Conservation (phyloP, 2,113 vertebrate genomes). For the Saguinus imperator region DNA sequence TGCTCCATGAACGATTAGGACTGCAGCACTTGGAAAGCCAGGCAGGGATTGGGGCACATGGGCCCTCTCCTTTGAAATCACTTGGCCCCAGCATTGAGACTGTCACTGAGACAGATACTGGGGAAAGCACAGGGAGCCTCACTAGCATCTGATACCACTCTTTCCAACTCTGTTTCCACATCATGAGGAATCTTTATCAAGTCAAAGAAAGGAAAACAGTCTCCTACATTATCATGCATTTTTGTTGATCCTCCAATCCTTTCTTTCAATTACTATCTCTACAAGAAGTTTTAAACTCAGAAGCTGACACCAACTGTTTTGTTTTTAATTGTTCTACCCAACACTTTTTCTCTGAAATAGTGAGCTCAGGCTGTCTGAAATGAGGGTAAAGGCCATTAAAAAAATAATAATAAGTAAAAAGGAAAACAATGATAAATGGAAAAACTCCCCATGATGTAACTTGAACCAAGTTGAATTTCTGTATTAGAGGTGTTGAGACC, state of each 20-base stretch:
- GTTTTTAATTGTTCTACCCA: conserved; percentile 21
- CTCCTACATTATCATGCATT: background rate
- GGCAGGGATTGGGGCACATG: background rate
- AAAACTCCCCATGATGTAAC: background rate
- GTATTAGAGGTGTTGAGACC: background rate
- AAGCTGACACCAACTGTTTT: background rate
- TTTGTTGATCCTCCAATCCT: background rate
- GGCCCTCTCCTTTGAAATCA: background rate
- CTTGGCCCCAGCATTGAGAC: background rate
- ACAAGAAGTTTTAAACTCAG: conserved; percentile 30
- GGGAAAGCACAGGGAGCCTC: background rate
- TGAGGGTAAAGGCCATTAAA: background rate
- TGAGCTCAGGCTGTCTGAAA: conserved; percentile 8
- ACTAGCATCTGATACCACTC: background rate
- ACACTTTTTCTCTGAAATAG: background rate
- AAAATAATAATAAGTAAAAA: background rate
- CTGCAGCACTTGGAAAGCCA: background rate
- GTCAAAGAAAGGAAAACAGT: background rate
- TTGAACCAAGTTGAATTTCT: conserved; percentile 36
- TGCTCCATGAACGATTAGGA: background rate
- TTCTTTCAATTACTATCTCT: conserved; percentile 2
- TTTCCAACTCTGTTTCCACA: background rate
- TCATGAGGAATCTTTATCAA: background rate
- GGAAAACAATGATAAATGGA: background rate
- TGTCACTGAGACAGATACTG: background rate